Evolutionary conservation across 1,140 invertebrate species (phyloP).

Genomic region (Drosophila simulans): DNA sequence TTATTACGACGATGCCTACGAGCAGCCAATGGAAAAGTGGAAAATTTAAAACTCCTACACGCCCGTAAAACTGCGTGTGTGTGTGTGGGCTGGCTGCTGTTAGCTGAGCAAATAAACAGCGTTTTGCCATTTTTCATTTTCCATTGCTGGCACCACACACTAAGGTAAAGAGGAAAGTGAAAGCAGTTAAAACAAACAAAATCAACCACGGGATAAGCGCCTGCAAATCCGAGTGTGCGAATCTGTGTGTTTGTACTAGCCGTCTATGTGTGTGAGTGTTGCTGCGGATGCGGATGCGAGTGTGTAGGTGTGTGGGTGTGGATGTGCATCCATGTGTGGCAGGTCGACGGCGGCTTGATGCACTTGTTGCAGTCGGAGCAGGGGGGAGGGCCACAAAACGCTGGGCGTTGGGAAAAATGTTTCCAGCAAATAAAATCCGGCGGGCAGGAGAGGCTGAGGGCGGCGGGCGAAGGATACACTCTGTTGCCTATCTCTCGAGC

Average conservation of each 20-base stretch:
- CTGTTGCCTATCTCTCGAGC: constrained; percentile 7
- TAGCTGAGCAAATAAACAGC: constrained; percentile 72
- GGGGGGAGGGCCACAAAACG: constrained; percentile 24
- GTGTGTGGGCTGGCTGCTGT: constrained; percentile 42
- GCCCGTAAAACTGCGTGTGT: background rate
- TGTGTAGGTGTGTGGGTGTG: constrained; percentile 22
- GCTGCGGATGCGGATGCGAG: constrained; percentile 1
- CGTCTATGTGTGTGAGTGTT: background rate
- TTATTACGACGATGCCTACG: constrained; percentile 48
- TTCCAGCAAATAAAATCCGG: constrained; percentile 53
- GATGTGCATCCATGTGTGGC: constrained; percentile 47
- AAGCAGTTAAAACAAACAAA: constrained; percentile 77
- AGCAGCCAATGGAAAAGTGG: constrained; percentile 23
- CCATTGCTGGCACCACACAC: constrained; percentile 49
- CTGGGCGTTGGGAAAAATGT: constrained; percentile 46
- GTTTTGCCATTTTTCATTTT: constrained; percentile 77
- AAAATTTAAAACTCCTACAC: constrained; percentile 30
- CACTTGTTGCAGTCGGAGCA: constrained; percentile 64
- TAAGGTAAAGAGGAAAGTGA: constrained; percentile 69
- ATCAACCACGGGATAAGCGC: constrained; percentile 70
- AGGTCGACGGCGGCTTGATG: constrained; percentile 53
- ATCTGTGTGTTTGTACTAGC: constrained; percentile 19
- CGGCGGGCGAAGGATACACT: constrained; percentile 5
- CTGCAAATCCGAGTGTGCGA: constrained; percentile 25
- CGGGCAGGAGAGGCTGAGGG: background rate